Evolutionary conservation across 23 tunicate species (phyloP).

Genomic region (Trididemnum miniatum): DNA sequence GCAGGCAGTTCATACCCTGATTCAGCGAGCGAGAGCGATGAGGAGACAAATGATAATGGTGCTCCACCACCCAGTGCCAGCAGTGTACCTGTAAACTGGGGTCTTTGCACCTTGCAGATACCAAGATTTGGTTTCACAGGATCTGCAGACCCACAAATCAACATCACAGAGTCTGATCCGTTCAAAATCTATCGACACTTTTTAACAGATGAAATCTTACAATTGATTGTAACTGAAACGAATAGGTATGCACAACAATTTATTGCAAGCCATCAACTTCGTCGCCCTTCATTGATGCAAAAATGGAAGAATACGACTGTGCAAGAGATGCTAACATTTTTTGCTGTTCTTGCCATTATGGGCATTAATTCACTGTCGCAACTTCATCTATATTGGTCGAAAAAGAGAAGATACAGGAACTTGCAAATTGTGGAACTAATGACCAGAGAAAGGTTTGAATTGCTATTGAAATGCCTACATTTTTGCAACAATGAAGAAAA

Average conservation of each 20-base stretch:
- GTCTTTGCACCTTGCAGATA: constrained; percentile 12
- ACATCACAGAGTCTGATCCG: background rate
- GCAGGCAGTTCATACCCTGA: too few relatives aligned
- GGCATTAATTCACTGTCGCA: background rate
- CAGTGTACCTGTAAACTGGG: background rate
- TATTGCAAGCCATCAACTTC: background rate
- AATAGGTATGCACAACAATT: background rate
- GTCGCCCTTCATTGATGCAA: background rate
- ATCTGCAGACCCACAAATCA: background rate
- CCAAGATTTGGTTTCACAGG: background rate
- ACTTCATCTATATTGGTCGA: background rate
- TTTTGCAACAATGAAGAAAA: constrained; percentile 6
- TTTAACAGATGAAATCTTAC: constrained; percentile 6
- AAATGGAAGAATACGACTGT: background rate
- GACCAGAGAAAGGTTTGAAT: constrained; percentile 9
- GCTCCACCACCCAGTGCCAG: background rate
- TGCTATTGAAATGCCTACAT: background rate
- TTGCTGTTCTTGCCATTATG: background rate
- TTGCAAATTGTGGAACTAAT: background rate
- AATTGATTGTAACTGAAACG: constrained; percentile 2
- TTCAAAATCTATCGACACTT: too few relatives aligned
- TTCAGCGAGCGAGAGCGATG: too few relatives aligned
- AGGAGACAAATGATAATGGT: too few relatives aligned
- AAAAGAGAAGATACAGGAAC: background rate
- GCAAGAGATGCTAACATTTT: background rate